Evolutionary conservation across 2,888 invertebrate species (phyloP), one percentile per base, ranked within the genome.

Genomic region (Xestia rhomboidea): DNA sequence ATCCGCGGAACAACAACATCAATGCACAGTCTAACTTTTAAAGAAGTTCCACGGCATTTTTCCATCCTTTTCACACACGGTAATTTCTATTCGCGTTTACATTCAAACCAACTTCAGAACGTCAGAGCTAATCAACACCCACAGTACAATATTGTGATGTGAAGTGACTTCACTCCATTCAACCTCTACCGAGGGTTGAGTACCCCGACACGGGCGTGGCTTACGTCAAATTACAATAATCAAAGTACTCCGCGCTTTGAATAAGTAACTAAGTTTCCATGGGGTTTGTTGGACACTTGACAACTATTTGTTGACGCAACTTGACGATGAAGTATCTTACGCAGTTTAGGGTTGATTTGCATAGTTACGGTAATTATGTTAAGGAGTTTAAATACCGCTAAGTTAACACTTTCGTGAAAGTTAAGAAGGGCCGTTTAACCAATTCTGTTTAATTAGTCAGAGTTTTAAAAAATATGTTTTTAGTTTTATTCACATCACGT

Each of bases 211-310:
- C 30, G 75, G 85, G 87, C 79, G 84, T 86, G 84, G 82, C 81
- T 85, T 81, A 79, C 51, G 78, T 74, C 62, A 84, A 85, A 89
- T 89, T 83, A 87, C 87, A 80, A 86, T 85, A 88, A 88, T 89
- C 88, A 88, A 84, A 85, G 81, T 78, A 68, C 74, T 60, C 72
- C 82, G 73, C 68, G 76, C 79, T 87, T 80, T 83, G 88, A 89
- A 89, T 89, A 87, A 88, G 82, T 89, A 84, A 88, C 75, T 67
- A 76, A 80, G 74, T 81, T 84, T 77, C 77, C 76, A 78, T 76
- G 63, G 78, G 74, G 80, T 68, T 79, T 83, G 76, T 79, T 79
- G 73, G 77, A 78, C 75, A 81, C 84, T 87, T 84, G 76, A 79
- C 86, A 84, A 87, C 85, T 86, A 87, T 87, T 89, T 89, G 86